Base-by-base conservation (phyloP, 2,797 vertebrate species). In the Gadopsis marmoratus region DNA sequence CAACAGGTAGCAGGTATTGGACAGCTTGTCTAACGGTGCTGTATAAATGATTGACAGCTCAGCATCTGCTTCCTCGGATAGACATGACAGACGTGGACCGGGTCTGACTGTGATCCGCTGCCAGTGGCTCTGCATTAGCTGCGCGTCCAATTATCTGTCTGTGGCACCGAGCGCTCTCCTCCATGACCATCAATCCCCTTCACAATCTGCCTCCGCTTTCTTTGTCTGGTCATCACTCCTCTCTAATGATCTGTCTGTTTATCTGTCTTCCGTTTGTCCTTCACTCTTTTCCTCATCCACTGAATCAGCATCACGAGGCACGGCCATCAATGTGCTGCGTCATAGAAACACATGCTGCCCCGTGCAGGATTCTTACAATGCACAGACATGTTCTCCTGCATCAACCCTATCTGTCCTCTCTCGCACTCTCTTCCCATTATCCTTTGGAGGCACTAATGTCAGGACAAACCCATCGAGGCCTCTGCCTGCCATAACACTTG, bases 121-220 rank as follows among this genome's bases (percentile, higher is more conserved):
- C 74, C 82, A 79, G 78, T 65, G 77, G 84, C 76, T 85, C 79
- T 71, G 71, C 72, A 84, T 91, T 81, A 90, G 76, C 78, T 45
- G 71, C 84, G 79, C 78, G 81, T 88, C 85, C 91, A 85, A 87
- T 87, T 70, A 88, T 80, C 86, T 35, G 81, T 83, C 85, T 71
- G 72, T 14, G 39, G 65, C 54, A 60, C 78, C 43, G 61, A 82
- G 63, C 73, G 35, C 68, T 81, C 71, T 71, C 68, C 56, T 82
- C 45, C 80, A 60, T 79, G 78, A 78, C 78, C 81, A 86, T 87
- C 89, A 82, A 80, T 90, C 89, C 74, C 74, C 26, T 51, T 68
- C 23, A 59, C 83, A 69, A 69, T 81, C 83, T 88, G 55, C 58
- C 54, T 70, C 48, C 66, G 31, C 78, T 63, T 78, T 23, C 78